Evolutionary conservation across 1,140 invertebrate genomes (phyloP).

Genomic region (Drosophila kikkawai): DNA sequence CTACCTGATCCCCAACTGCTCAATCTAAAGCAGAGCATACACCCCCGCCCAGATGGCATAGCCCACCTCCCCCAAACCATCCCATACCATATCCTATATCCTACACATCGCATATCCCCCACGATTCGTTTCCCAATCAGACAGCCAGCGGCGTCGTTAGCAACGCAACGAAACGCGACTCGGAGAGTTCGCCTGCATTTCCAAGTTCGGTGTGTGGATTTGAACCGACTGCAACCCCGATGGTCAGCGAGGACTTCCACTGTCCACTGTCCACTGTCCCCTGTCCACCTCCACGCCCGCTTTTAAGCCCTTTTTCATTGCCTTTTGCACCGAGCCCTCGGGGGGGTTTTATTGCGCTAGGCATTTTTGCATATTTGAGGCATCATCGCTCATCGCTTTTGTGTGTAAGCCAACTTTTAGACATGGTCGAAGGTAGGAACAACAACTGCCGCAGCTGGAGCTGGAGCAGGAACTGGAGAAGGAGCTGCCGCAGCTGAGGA

Average conservation of each 20-base stretch:
- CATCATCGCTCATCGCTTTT: slow-evolving; percentile 84
- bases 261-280: slow-evolving; percentile 4
- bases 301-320: slow-evolving; percentile 79
- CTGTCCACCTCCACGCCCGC: slow-evolving; percentile 8
- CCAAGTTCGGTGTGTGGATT: slow-evolving; percentile 65
- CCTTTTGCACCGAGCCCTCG: slow-evolving; percentile 35
- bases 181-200: slow-evolving; percentile 67
- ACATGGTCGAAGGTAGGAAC: slow-evolving; percentile 47
- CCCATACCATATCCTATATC: slow-evolving; percentile 4
- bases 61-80: not conserved
- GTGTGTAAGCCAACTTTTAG: slow-evolving; percentile 81
- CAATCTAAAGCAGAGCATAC: slow-evolving; percentile 8
- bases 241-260: slow-evolving; percentile 40
- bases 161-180: slow-evolving; percentile 57
- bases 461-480: not conserved
- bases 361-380: slow-evolving; percentile 84
- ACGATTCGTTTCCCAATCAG: slow-evolving; percentile 54
- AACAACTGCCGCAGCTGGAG: slow-evolving; percentile 11
- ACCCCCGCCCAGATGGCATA: slow-evolving; percentile 3
- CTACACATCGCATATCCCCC: slow-evolving; percentile 28
- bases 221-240: slow-evolving; percentile 49
- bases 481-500: slow-evolving; percentile 19
- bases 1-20: slow-evolving; percentile 52
- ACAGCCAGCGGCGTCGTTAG: slow-evolving; percentile 75
- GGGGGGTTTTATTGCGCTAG: slow-evolving; percentile 77